Conservation (phyloP, 2,888 invertebrate species). For the Drepanosiphum platanoidis region DNA sequence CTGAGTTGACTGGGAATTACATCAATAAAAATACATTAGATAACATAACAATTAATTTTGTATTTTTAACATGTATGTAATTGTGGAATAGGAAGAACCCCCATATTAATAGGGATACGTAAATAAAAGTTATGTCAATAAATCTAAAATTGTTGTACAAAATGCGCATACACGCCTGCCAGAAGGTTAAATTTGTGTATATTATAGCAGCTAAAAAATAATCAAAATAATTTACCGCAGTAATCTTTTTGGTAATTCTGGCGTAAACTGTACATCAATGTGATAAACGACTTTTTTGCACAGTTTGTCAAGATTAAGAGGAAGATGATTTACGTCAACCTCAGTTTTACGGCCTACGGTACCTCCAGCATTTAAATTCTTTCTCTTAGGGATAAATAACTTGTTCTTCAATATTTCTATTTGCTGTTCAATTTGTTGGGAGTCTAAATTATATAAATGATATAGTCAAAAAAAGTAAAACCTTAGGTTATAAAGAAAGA, state of each 20-base stretch:
- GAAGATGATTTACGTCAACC: conserved; percentile 76
- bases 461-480: neutral
- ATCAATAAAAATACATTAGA: no score
- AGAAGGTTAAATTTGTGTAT: neutral
- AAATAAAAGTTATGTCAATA: neutral
- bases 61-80: no score
- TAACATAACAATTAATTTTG: no score
- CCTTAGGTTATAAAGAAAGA: neutral
- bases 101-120: neutral
- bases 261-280: conserved; percentile 82
- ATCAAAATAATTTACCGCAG: conserved; percentile 47
- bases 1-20: no score
- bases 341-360: conserved; percentile 68
- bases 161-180: neutral
- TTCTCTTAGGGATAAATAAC: conserved; percentile 30
- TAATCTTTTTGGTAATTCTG: conserved; percentile 72
- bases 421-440: conserved; percentile 13
- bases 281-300: conserved; percentile 70
- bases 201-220: conserved; percentile 2
- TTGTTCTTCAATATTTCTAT: neutral
- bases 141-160: neutral
- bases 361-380: conserved; percentile 65
- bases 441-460: neutral
- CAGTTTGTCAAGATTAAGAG: conserved; percentile 68
- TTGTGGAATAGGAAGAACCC: no score